Conservation (phyloP, 2,113 vertebrate species). For the Petaurus breviceps region DNA sequence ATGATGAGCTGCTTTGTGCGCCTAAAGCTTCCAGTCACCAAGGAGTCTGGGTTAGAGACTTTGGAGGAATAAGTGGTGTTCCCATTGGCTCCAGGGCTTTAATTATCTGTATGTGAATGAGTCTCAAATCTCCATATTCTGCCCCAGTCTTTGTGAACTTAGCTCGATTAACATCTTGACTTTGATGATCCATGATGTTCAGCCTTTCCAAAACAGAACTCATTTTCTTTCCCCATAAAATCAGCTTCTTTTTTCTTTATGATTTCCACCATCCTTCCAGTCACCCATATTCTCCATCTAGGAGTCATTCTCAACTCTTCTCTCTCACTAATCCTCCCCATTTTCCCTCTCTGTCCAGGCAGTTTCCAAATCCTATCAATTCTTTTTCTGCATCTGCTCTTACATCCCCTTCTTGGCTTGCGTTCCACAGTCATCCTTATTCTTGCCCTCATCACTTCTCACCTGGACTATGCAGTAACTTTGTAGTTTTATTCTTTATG, state of each 20-base stretch:
- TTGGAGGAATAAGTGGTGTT: not conserved
- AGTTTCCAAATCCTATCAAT: not conserved
- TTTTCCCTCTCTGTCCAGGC: not conserved
- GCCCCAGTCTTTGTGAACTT: not conserved
- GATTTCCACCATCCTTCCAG: not conserved
- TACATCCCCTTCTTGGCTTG: not conserved
- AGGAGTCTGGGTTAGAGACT: not conserved
- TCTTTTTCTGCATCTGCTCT: no score
- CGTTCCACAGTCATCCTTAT: not conserved
- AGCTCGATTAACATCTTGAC: not conserved
- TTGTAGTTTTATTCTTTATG: not conserved
- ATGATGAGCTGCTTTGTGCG: no score
- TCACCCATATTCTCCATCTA: not conserved
- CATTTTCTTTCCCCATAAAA: not conserved
- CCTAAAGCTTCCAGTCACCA: no score
- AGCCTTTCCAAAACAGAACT: not conserved
- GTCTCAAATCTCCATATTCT: not conserved
- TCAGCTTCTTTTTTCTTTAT: not conserved
- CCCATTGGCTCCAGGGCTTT: not conserved
- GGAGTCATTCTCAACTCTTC: not conserved
- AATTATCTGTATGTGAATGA: not conserved
- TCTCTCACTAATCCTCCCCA: not conserved
- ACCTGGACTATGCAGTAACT: not conserved
- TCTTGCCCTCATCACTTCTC: not conserved
- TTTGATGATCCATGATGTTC: not conserved